Conservation (phyloP, 1,140 invertebrate genomes). For the Habropoda laboriosa region DNA sequence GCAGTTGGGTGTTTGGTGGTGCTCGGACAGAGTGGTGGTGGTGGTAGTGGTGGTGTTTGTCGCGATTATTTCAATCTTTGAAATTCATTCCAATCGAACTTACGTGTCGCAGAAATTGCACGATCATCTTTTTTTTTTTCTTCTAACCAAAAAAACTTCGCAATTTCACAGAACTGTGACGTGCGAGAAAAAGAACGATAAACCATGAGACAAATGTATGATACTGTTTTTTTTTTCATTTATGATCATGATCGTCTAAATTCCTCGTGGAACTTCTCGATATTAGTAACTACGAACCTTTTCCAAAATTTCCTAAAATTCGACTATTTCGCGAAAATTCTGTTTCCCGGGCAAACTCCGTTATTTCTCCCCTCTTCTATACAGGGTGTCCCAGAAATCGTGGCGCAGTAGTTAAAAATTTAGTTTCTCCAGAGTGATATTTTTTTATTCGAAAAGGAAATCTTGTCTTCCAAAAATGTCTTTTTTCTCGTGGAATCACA, state of each 20-base stretch:
- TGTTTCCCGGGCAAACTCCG: neutral
- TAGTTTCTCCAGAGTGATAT: too few species aligned
- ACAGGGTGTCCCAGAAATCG: too few species aligned
- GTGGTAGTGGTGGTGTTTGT: constrained; percentile 66
- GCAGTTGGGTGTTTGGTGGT: constrained; percentile 77
- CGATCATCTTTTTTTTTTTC: neutral
- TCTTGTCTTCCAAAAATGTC: too few species aligned
- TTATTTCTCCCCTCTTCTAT: neutral
- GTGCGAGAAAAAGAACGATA: neutral
- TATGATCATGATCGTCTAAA: neutral
- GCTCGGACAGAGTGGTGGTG: constrained; percentile 76
- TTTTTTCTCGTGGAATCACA: too few species aligned
- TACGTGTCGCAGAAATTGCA: constrained; percentile 10
- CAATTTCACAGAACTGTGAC: too few species aligned
- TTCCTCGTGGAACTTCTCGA: neutral
- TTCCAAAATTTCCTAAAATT: constrained; percentile 3
- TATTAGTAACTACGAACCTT: neutral
- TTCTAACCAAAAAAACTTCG: neutral
- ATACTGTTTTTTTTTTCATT: too few species aligned
- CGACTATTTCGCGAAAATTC: neutral
- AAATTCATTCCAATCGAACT: neutral
- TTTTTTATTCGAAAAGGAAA: too few species aligned
- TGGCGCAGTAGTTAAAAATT: too few species aligned
- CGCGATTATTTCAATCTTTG: constrained; percentile 41
- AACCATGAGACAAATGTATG: neutral